phyloP scores from a whole-genome alignment of 1,140 invertebrate genomes.

The Drosophila malerkotliana region DNA sequence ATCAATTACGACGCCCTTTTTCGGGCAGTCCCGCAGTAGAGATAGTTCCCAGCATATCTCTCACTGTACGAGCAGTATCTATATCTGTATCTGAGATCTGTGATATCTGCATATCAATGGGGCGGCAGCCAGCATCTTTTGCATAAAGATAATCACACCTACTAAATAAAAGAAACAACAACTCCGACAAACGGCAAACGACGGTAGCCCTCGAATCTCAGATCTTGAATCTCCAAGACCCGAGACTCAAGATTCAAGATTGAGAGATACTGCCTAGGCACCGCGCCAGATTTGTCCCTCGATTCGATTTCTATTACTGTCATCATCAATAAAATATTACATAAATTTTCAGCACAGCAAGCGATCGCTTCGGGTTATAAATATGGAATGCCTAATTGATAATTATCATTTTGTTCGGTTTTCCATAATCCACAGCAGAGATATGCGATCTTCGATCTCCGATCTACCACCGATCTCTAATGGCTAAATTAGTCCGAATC shows the following conservation, averaged over 20 bases:
- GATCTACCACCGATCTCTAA: constrained; percentile 14
- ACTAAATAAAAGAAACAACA: constrained; percentile 67
- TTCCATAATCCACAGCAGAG: constrained; percentile 42
- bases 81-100: constrained; percentile 10
- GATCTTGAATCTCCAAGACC: constrained; percentile 4
- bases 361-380: constrained; percentile 47
- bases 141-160: constrained; percentile 81
- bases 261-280: background rate
- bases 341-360: constrained; percentile 67
- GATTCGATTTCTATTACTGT: constrained; percentile 70
- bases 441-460: constrained; percentile 20
- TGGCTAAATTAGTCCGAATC: constrained; percentile 33
- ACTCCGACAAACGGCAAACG: constrained; percentile 3
- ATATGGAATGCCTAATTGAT: constrained; percentile 82
- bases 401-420: constrained; percentile 78
- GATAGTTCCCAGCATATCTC: constrained; percentile 4
- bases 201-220: constrained; percentile 25
- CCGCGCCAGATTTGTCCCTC: constrained; percentile 61
- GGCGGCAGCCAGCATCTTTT: constrained; percentile 54
- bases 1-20: constrained; percentile 34
- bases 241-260: constrained; percentile 22
- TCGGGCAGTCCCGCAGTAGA: constrained; percentile 6
- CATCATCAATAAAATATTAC: constrained; percentile 76
- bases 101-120: constrained; percentile 69
- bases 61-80: background rate